These are phyloP conservation scores for Lasioglossum oenotherae DNA, from an alignment of 2,888 invertebrate genomes.

Conservation along the genomic window DNA sequence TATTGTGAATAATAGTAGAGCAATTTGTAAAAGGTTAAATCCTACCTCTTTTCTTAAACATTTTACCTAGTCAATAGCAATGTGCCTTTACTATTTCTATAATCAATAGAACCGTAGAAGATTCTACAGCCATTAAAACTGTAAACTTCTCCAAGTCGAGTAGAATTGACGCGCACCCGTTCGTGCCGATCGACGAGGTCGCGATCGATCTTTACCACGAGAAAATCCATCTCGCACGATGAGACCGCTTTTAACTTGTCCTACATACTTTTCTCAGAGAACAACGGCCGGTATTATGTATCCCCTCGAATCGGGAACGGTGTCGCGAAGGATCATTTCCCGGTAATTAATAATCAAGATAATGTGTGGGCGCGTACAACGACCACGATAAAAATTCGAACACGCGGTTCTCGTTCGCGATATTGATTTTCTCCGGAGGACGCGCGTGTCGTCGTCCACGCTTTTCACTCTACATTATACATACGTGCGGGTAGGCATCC, in stretches of 20 bases:
- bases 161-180: not conserved
- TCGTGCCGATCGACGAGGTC: not conserved
- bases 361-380: constrained; percentile 10
- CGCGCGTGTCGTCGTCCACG: constrained; percentile 6
- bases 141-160: not conserved
- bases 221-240: not conserved
- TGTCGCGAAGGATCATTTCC: not conserved
- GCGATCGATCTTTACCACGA: not conserved
- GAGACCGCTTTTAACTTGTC: not conserved
- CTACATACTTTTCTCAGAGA: not conserved
- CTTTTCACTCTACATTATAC: not conserved
- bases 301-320: not conserved
- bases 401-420: not conserved
- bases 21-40: no score
- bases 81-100: no score
- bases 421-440: constrained; percentile 49
- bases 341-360: constrained; percentile 38
- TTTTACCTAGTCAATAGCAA: no score
- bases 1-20: no score
- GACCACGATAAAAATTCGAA: constrained; percentile 3
- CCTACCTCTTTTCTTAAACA: no score
- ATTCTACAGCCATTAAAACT: not conserved
- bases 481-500: not conserved
- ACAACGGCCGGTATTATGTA: not conserved
- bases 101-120: no score